Base-by-base conservation (phyloP, 2,797 vertebrate species). In the Microctenopoma stevenorrisi region DNA sequence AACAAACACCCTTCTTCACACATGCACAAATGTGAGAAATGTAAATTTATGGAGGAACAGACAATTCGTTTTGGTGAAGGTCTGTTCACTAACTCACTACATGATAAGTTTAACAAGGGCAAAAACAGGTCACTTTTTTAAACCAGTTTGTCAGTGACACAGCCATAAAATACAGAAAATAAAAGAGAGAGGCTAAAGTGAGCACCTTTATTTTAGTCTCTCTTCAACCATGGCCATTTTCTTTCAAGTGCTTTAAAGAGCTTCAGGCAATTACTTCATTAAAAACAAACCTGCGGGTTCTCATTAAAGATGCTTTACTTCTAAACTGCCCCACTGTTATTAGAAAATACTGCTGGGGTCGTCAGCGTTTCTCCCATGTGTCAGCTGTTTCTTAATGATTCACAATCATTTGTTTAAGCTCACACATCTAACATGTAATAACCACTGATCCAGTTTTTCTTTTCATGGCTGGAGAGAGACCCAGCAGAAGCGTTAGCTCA, bases 371-470 rank as follows among this genome's bases (percentile, higher is more conserved):
- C 58, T 51, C 48, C 58, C 26, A 65, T 60, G 64, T 13, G 4
- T 8, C n/a, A 59, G 67, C 70, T 64, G n/a, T 49, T 44, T 76
- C 58, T 28, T 82, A 86, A 85, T 86, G 84, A 86, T 74, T 84
- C 82, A 49, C 74, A 76, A 68, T 52, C 37, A 78, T 59, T 60
- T 58, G 38, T 64, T 71, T 62, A 56, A 68, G 58, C 62, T 64
- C 49, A 46, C 54, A 60, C 37, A 9, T 76, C 49, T 79, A 63
- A 47, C 57, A 63, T 65, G 72, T 62, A 79, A 68, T 82, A 86
- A 80, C 37, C 58, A 72, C 40, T 49, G 68, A 74, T 65, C 8
- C 1, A 73, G 63, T 50, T 28, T 68, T 74, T 59, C 63, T 75
- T 66, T 46, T 63, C 22, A 0, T 76, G 65, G 65, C 68, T 77